Conservation (phyloP, 2,888 invertebrate species). For the Leucophenga maculata region DNA sequence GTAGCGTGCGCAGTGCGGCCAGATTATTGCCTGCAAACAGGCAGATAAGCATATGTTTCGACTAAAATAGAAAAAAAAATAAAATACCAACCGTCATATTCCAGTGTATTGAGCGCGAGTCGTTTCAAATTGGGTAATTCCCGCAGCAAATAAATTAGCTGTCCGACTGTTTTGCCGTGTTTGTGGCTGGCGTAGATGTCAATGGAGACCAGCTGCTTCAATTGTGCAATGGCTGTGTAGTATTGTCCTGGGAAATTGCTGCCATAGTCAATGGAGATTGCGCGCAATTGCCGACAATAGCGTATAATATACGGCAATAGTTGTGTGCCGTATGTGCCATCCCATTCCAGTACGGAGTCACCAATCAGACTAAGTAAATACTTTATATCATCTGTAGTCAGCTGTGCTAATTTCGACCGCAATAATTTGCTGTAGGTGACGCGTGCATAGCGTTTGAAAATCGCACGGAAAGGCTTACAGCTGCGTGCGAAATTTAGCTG, state of each 20-base stretch:
- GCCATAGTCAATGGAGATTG: too few relatives aligned
- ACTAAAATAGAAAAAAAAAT: too few relatives aligned
- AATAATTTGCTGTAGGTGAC: background rate
- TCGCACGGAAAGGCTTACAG: background rate
- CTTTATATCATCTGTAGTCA: background rate
- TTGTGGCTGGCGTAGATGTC: background rate
- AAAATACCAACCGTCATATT: background rate
- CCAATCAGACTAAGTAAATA: background rate
- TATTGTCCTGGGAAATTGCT: too few relatives aligned
- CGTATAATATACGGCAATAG: background rate
- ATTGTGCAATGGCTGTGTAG: background rate
- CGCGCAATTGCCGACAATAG: background rate
- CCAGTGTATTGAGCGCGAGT: background rate
- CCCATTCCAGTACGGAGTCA: background rate
- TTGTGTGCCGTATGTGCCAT: background rate
- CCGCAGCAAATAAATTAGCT: background rate
- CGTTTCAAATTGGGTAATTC: background rate
- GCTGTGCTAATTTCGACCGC: background rate
- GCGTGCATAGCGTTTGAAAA: background rate
- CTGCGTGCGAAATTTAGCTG: constrained; percentile 1
- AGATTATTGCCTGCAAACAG: background rate
- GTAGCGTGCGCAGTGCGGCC: background rate
- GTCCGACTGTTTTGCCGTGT: background rate
- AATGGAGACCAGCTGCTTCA: background rate
- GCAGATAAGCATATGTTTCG: background rate